Evolutionary conservation across 2,888 invertebrate species (phyloP).

Genomic region (Acleris sparsana): DNA sequence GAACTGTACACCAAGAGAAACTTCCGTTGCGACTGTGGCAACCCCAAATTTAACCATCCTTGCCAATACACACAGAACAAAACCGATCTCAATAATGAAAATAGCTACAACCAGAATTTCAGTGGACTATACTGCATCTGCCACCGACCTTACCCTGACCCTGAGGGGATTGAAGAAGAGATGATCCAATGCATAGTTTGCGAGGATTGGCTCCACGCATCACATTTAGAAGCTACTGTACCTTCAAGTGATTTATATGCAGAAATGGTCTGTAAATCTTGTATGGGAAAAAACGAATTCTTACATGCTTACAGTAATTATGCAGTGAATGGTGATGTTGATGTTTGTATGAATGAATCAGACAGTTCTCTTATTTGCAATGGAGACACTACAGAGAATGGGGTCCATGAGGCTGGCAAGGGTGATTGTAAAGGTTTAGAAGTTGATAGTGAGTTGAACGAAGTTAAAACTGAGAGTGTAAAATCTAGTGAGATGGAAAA

Average conservation of each 20-base stretch:
- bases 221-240: slow-evolving; percentile 86
- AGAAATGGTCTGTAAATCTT: slow-evolving; percentile 92
- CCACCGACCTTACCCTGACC: slow-evolving; percentile 96
- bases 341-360: slow-evolving; percentile 47
- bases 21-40: slow-evolving; percentile 98
- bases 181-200: slow-evolving; percentile 99
- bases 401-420: slow-evolving; percentile 40
- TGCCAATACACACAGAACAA: slow-evolving; percentile 88
- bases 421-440: slow-evolving; percentile 39
- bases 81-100: slow-evolving; percentile 86
- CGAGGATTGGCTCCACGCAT: slow-evolving; percentile 98
- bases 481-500: slow-evolving; percentile 16
- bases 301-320: slow-evolving; percentile 87
- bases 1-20: slow-evolving; percentile 98
- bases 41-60: slow-evolving; percentile 87
- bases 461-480: slow-evolving; percentile 18
- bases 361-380: slow-evolving; percentile 41
- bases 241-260: slow-evolving; percentile 85
- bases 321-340: slow-evolving; percentile 61
- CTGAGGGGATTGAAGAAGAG: slow-evolving; percentile 92
- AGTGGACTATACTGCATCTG: slow-evolving; percentile 96
- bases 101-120: slow-evolving; percentile 97
- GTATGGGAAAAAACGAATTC: slow-evolving; percentile 90
- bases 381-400: slow-evolving; percentile 40
- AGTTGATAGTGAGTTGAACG: slow-evolving; percentile 26